These are phyloP conservation scores for Tetragonisca angustula DNA, from an alignment of 2,888 invertebrate species.

Conservation along the genomic window DNA sequence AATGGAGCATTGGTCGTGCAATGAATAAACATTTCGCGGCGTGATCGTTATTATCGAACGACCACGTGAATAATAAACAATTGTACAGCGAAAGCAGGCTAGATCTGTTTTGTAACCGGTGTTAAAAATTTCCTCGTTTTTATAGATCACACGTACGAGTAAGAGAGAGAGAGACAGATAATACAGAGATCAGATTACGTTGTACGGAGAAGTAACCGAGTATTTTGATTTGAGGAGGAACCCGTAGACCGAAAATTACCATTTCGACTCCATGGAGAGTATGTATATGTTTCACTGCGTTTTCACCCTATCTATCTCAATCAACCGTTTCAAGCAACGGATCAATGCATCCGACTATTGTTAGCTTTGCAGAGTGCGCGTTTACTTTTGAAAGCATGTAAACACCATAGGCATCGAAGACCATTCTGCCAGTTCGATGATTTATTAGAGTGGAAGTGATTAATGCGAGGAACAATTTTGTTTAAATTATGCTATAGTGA, in stretches of 20 bases:
- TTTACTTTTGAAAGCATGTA: slow-evolving; percentile 46
- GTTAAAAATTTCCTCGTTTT: slow-evolving; percentile 12
- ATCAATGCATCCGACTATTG: slow-evolving; percentile 48
- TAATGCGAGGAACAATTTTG: slow-evolving; percentile 8
- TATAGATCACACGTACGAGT: not conserved
- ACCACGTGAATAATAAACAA: slow-evolving; percentile 56
- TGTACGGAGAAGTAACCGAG: not conserved
- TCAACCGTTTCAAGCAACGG: slow-evolving; percentile 19
- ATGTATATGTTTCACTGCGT: not conserved
- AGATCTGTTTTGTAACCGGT: slow-evolving; percentile 11
- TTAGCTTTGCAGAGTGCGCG: not conserved
- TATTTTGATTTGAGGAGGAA: not conserved
- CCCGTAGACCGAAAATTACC: slow-evolving; percentile 3
- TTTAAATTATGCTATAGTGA: slow-evolving; percentile 24
- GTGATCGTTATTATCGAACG: slow-evolving; percentile 27
- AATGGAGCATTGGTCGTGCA: slow-evolving; percentile 17
- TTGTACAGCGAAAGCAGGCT: slow-evolving; percentile 48
- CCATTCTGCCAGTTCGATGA: slow-evolving; percentile 1
- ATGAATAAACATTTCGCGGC: slow-evolving; percentile 38
- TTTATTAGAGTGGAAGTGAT: slow-evolving; percentile 31
- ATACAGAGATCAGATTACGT: not conserved
- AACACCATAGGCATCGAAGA: slow-evolving; percentile 9
- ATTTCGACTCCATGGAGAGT: slow-evolving; percentile 10
- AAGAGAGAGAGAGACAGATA: not conserved
- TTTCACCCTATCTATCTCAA: slow-evolving; percentile 18